A percentile compares a stretch with the other conserved stretches of the same genome.
Evolutionary conservation across 2,113 vertebrate species (phyloP).

Genomic region (Herpetotheres cachinnans): DNA sequence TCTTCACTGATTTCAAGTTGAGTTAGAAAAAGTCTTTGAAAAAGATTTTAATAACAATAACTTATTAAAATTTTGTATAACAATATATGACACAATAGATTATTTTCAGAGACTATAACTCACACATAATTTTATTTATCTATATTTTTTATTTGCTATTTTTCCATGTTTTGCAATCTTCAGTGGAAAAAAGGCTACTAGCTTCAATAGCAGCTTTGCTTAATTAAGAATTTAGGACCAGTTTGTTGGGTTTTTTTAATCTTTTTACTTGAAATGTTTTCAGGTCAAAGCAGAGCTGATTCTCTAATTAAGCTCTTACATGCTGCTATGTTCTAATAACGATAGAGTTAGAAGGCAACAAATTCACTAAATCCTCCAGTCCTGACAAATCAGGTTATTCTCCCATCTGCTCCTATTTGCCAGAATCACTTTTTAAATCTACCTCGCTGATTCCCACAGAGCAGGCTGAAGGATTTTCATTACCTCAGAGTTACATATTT

Average conservation of each 20-base stretch:
- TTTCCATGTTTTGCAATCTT: neutral
- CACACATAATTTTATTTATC: neutral
- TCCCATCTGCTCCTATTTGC: constrained; percentile 39
- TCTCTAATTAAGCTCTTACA: constrained; percentile 20
- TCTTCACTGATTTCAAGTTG: constrained; percentile 1
- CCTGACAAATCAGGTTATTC: constrained; percentile 41
- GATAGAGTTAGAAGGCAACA: neutral
- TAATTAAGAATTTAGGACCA: constrained; percentile 21
- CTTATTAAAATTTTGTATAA: neutral
- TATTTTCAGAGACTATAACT: neutral
- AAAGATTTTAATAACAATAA: neutral
- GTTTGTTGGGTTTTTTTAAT: neutral
- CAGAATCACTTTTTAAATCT: constrained; percentile 12
- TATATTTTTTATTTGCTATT: neutral
- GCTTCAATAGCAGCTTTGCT: neutral
- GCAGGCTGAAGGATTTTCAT: constrained; percentile 18
- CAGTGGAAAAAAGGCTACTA: neutral
- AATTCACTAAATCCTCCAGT: constrained; percentile 27
- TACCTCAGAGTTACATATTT: neutral
- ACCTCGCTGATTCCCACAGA: neutral
- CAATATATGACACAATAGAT: neutral
- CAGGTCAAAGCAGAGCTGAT: neutral
- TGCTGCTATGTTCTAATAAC: neutral
- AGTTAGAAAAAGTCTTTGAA: constrained; percentile 2
- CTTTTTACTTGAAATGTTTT: constrained; percentile 4